These are phyloP conservation scores for Cettia cetti DNA, from an alignment of 2,113 vertebrate species.

Conservation along the genomic window DNA sequence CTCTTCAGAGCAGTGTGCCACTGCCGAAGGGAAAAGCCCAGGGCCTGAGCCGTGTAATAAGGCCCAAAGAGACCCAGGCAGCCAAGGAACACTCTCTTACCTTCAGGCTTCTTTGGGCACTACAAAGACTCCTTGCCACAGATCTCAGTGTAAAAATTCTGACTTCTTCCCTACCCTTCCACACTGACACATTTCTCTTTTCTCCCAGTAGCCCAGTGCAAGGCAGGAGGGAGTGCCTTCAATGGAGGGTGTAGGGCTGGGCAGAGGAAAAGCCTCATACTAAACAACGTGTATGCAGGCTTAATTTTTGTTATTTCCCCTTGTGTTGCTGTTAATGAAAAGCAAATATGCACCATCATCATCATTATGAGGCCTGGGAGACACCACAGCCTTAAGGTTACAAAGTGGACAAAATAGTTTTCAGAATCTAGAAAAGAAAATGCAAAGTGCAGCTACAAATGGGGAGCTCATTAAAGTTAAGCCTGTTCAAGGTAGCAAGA, in stretches of 20 bases:
- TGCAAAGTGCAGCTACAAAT: neutral
- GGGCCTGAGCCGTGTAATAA: neutral
- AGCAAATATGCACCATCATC: neutral
- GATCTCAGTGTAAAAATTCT: neutral
- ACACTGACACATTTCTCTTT: neutral
- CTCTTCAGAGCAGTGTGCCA: neutral
- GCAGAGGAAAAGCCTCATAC: neutral
- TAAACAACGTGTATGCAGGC: neutral
- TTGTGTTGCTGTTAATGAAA: neutral
- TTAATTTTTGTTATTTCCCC: neutral
- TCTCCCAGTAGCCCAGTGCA: neutral
- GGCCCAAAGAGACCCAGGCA: neutral
- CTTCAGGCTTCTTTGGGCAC: neutral
- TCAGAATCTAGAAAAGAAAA: neutral
- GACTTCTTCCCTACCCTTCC: neutral
- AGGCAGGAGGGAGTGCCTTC: neutral
- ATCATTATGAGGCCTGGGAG: neutral
- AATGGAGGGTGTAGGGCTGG: fast-evolving
- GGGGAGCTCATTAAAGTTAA: neutral
- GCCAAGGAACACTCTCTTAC: neutral
- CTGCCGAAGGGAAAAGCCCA: neutral
- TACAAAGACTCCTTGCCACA: neutral
- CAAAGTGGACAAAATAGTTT: neutral
- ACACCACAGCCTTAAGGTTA: neutral
- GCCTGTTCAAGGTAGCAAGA: neutral